Conservation (phyloP, 2,113 vertebrate species). For the Menidia beryllina region DNA sequence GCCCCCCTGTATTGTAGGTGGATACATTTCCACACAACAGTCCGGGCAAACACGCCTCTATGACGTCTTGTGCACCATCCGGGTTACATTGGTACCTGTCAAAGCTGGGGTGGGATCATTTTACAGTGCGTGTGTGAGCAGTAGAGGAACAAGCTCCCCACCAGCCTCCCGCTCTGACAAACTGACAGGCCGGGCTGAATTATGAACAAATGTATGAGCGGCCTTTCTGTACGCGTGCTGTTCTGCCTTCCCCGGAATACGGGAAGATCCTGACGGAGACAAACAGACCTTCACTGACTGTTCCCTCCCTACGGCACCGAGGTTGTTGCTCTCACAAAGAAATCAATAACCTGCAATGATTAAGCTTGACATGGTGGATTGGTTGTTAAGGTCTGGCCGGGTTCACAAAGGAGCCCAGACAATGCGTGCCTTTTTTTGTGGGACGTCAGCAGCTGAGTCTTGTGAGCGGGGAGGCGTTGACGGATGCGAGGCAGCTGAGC, state of each 20-base stretch:
- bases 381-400: slow-evolving; percentile 45
- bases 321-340: slow-evolving; percentile 56
- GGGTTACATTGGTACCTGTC: background rate
- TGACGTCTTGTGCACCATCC: background rate
- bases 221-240: slow-evolving; percentile 16
- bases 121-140: background rate
- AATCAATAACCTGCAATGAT: slow-evolving; percentile 76
- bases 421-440: slow-evolving; percentile 36
- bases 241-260: background rate
- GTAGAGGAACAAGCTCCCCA: slow-evolving; percentile 28
- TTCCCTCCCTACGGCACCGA: slow-evolving; percentile 11
- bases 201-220: slow-evolving; percentile 18
- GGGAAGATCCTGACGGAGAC: slow-evolving; percentile 26
- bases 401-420: slow-evolving; percentile 55
- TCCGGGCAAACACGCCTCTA: background rate
- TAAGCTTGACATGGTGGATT: slow-evolving; percentile 52
- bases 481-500: slow-evolving; percentile 47
- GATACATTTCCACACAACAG: too few relatives aligned
- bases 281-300: slow-evolving; percentile 14
- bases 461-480: slow-evolving; percentile 45
- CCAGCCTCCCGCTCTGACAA: slow-evolving; percentile 23
- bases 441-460: slow-evolving; percentile 57
- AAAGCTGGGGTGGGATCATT: background rate
- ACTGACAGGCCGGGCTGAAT: slow-evolving; percentile 44
- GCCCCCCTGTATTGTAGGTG: too few relatives aligned